Evolutionary conservation across 2,113 vertebrate genomes (phyloP).

Genomic region (Morone chrysops): DNA sequence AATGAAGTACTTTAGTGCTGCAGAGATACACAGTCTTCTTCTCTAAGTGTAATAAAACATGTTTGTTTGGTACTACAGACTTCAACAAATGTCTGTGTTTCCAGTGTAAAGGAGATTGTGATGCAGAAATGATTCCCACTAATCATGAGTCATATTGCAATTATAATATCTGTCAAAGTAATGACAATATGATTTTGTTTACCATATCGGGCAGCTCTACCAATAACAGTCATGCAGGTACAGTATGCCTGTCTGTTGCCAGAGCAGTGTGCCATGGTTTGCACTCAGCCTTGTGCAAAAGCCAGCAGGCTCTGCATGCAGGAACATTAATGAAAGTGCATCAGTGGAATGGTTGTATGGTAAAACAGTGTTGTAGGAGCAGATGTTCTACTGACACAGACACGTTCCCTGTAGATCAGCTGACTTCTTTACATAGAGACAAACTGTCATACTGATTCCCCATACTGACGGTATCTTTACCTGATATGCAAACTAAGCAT

Average conservation of each 20-base stretch:
- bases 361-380: background rate
- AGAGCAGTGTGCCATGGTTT: background rate
- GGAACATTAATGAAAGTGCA: background rate
- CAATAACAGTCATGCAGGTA: background rate
- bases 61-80: too few relatives aligned
- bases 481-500: slow-evolving; percentile 14
- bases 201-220: too few relatives aligned
- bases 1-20: too few relatives aligned
- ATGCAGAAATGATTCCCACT: too few relatives aligned
- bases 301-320: background rate
- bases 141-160: too few relatives aligned
- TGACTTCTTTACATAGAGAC: slow-evolving; percentile 10
- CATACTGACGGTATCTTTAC: background rate
- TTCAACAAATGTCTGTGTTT: too few relatives aligned
- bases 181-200: too few relatives aligned
- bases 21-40: too few relatives aligned
- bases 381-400: background rate
- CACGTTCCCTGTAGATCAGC: background rate
- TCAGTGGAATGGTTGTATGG: background rate
- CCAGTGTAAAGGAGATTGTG: too few relatives aligned
- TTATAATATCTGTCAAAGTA: too few relatives aligned
- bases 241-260: background rate
- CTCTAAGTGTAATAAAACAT: too few relatives aligned
- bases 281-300: background rate
- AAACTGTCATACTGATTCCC: background rate